phyloP scores from a whole-genome alignment of 2,888 invertebrate species.

The Escarpia spicata region DNA sequence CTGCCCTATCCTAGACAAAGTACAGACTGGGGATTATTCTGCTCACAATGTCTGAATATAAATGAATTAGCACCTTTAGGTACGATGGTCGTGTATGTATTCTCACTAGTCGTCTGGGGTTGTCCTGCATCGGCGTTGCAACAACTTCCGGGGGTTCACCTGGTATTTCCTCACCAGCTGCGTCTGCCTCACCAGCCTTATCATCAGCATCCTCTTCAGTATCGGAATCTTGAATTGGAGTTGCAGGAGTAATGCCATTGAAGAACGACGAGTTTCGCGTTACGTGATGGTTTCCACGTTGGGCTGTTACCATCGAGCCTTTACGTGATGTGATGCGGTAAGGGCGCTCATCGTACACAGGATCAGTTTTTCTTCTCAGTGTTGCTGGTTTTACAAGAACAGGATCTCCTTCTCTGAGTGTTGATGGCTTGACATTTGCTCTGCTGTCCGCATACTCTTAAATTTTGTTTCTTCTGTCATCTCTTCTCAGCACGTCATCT shows the following conservation, averaged over 20 bases:
- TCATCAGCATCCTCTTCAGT: background rate
- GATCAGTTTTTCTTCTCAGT: background rate
- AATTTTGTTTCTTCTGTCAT: background rate
- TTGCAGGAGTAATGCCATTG: background rate
- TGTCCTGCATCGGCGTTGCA: background rate
- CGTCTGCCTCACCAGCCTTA: background rate
- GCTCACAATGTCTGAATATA: background rate
- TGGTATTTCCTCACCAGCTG: background rate
- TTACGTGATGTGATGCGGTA: background rate
- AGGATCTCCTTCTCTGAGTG: background rate
- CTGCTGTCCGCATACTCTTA: background rate
- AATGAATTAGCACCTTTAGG: no score
- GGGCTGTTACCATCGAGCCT: conserved; percentile 13
- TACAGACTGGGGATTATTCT: background rate
- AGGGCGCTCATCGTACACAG: background rate
- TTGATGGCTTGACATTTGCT: background rate
- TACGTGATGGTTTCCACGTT: background rate
- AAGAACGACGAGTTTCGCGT: background rate
- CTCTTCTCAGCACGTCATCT: background rate
- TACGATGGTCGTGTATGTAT: background rate
- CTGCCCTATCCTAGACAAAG: background rate
- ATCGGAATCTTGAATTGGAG: background rate
- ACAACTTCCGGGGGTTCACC: background rate
- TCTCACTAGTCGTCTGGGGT: background rate
- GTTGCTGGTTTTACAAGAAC: background rate